Percentiles rank a stretch among this genome's conserved stretches.
These are phyloP conservation scores for Megalops atlanticus DNA, from an alignment of 2,113 vertebrate species.

Conservation along the genomic window DNA sequence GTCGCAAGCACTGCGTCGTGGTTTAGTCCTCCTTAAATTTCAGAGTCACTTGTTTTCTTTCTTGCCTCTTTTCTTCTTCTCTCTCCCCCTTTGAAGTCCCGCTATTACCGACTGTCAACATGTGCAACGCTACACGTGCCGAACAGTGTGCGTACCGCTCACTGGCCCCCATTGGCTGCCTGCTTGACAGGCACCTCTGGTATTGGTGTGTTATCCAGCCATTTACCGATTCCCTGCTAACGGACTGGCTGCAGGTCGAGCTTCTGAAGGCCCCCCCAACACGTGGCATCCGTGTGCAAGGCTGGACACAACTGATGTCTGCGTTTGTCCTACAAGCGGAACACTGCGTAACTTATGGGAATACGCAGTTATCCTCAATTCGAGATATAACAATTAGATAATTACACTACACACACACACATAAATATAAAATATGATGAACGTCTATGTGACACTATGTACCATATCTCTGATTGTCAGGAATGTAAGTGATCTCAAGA, in stretches of 20 bases:
- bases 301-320: conserved; percentile 49
- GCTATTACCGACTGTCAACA: conserved; percentile 66
- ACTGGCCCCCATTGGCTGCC: conserved; percentile 50
- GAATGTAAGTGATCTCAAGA: too few relatives aligned
- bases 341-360: not conserved
- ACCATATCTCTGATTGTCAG: too few relatives aligned
- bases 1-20: not conserved
- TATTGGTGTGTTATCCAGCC: conserved; percentile 58
- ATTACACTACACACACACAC: too few relatives aligned
- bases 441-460: too few relatives aligned
- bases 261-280: conserved; percentile 55
- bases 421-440: too few relatives aligned
- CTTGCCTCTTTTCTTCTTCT: conserved; percentile 12
- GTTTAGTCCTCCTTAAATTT: not conserved
- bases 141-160: conserved; percentile 44
- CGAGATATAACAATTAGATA: too few relatives aligned
- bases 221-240: conserved; percentile 48
- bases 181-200: not conserved
- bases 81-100: conserved; percentile 41
- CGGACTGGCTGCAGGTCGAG: conserved; percentile 52
- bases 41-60: not conserved
- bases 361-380: not conserved
- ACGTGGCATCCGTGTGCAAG: conserved; percentile 62
- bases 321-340: conserved; percentile 51
- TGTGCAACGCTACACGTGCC: conserved; percentile 75